Conservation (phyloP, 1,140 invertebrate genomes). For the Ladona fulva region DNA sequence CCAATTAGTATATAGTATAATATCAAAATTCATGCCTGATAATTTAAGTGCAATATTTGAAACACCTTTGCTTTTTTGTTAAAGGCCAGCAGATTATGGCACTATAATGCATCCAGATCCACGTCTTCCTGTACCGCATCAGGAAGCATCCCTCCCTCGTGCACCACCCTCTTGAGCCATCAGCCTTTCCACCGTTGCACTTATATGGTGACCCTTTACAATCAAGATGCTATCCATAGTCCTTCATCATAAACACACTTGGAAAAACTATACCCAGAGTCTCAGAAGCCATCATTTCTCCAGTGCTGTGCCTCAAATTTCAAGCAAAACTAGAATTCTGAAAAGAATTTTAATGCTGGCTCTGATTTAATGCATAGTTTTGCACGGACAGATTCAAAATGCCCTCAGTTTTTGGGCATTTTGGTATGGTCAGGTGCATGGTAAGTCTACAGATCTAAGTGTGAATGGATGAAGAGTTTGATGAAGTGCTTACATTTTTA, state of each 20-base stretch:
- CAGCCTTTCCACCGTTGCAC: neutral
- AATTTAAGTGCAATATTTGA: neutral
- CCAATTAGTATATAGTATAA: neutral
- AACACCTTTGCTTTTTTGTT: neutral
- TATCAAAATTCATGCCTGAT: neutral
- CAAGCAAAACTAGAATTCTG: neutral
- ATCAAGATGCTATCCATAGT: neutral
- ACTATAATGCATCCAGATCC: neutral
- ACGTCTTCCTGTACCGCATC: neutral
- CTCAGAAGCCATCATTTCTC: neutral
- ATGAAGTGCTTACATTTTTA: constrained; percentile 2
- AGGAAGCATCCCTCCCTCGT: neutral
- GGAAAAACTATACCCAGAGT: neutral
- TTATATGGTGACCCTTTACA: neutral
- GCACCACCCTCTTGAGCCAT: neutral
- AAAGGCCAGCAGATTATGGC: neutral
- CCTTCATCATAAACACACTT: neutral
- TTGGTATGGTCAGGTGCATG: neutral
- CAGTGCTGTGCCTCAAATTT: neutral
- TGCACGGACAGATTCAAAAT: neutral
- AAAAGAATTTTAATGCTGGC: neutral
- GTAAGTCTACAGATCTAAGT: neutral
- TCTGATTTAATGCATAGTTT: neutral
- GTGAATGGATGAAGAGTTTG: neutral
- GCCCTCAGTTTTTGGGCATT: neutral